Evolutionary conservation across 1,140 invertebrate species (phyloP).

Genomic region (Leucophenga varia): DNA sequence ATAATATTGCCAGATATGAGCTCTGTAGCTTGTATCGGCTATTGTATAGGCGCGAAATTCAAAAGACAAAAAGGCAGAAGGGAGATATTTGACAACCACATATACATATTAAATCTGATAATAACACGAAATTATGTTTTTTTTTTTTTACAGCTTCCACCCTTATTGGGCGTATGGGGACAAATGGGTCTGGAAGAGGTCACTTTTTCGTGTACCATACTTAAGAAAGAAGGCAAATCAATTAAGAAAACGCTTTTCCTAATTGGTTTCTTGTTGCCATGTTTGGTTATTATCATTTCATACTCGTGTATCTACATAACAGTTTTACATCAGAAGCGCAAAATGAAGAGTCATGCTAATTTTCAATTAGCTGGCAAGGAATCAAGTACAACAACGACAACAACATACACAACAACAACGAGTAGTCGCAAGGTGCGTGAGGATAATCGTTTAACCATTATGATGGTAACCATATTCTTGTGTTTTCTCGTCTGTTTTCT

Average conservation of each 20-base stretch:
- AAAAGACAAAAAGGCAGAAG: too few relatives aligned
- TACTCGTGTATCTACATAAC: slow-evolving; percentile 85
- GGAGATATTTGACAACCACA: too few relatives aligned
- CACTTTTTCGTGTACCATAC: slow-evolving; percentile 84
- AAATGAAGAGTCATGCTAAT: slow-evolving; percentile 58
- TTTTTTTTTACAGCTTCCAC: slow-evolving; percentile 69
- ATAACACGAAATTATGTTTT: slow-evolving; percentile 29
- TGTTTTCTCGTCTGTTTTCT: slow-evolving; percentile 83
- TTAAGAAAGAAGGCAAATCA: slow-evolving; percentile 73
- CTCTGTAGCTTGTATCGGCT: too few relatives aligned
- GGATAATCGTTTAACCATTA: slow-evolving; percentile 75
- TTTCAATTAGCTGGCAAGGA: slow-evolving; percentile 39
- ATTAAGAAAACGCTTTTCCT: slow-evolving; percentile 85
- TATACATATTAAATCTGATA: background rate
- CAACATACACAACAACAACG: slow-evolving; percentile 35
- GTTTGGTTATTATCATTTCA: slow-evolving; percentile 77
- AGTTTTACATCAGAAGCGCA: slow-evolving; percentile 70
- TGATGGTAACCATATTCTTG: slow-evolving; percentile 84
- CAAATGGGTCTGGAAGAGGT: slow-evolving; percentile 72
- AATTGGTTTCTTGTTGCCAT: slow-evolving; percentile 79
- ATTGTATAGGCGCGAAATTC: too few relatives aligned
- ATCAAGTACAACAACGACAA: slow-evolving; percentile 21
- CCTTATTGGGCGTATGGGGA: slow-evolving; percentile 80
- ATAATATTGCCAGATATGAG: too few relatives aligned
- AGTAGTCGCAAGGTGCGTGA: slow-evolving; percentile 60